phyloP scores from a whole-genome alignment of 2,888 invertebrate species.

The Nephrotoma guestfalica region DNA sequence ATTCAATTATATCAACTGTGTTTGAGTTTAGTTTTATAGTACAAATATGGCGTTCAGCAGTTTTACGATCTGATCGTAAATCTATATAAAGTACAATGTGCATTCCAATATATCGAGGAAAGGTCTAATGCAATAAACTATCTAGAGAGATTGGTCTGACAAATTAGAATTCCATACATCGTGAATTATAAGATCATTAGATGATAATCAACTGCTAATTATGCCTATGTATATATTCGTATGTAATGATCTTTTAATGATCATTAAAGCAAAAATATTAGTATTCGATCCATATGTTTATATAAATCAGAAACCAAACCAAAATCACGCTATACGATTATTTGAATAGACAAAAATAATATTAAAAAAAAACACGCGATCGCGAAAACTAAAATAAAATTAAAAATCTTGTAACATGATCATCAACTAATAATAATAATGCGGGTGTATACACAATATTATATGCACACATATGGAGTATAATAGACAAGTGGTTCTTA shows the following conservation, averaged over 20 bases:
- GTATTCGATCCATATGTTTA: background rate
- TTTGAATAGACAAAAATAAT: background rate
- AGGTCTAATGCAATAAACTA: background rate
- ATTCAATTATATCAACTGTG: background rate
- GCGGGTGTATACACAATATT: background rate
- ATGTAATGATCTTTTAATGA: background rate
- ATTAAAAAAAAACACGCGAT: background rate
- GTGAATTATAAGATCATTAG: background rate
- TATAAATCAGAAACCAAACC: background rate
- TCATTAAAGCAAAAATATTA: background rate
- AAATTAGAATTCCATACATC: background rate
- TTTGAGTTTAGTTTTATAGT: background rate
- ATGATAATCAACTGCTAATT: background rate
- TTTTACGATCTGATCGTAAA: background rate
- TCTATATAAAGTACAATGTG: background rate
- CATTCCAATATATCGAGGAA: background rate
- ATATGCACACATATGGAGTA: background rate
- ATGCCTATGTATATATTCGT: background rate
- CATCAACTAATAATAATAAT: background rate
- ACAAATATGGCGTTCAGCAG: background rate
- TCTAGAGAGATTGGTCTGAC: background rate
- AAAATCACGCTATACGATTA: background rate
- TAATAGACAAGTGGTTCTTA: background rate
- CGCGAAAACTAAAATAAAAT: background rate
- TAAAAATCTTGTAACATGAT: background rate